phyloP scores from a whole-genome alignment of 2,888 invertebrate species.

The Aphidoletes aphidimyza region DNA sequence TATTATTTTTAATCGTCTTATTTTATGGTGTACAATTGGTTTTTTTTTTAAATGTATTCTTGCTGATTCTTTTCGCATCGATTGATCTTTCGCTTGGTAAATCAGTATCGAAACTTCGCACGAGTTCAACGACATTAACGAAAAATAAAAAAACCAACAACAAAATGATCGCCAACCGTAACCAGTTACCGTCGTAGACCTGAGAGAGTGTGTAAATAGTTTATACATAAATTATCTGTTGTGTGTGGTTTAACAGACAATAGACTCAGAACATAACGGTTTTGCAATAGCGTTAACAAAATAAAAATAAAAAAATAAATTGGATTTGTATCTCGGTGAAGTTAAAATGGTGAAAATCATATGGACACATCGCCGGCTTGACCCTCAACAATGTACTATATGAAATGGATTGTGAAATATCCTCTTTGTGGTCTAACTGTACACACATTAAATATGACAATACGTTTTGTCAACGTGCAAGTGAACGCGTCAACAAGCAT shows the following conservation, averaged over 20 bases:
- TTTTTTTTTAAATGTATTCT: background rate
- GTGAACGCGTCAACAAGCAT: background rate
- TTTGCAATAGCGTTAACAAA: background rate
- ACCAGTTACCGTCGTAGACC: conserved; percentile 9
- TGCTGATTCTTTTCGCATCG: conserved; percentile 27
- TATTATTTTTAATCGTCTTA: background rate
- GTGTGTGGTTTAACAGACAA: background rate
- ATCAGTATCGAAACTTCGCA: conserved; percentile 51
- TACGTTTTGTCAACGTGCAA: background rate
- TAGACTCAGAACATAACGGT: conserved; percentile 14
- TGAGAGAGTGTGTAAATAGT: too few relatives aligned
- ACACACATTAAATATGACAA: too few relatives aligned
- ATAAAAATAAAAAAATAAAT: too few relatives aligned
- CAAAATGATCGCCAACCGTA: conserved; percentile 41
- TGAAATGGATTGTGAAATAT: conserved; percentile 7
- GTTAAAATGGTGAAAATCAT: background rate
- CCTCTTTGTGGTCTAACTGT: background rate
- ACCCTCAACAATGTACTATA: too few relatives aligned
- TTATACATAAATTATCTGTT: background rate
- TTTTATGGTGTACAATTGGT: too few relatives aligned
- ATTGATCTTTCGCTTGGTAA: conserved; percentile 41
- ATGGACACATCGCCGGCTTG: too few relatives aligned
- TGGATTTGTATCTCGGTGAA: background rate
- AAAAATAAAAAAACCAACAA: background rate
- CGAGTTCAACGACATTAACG: conserved; percentile 1